Conservation (phyloP, 2,888 invertebrate species). For the Gymnoscelis rufifasciata region DNA sequence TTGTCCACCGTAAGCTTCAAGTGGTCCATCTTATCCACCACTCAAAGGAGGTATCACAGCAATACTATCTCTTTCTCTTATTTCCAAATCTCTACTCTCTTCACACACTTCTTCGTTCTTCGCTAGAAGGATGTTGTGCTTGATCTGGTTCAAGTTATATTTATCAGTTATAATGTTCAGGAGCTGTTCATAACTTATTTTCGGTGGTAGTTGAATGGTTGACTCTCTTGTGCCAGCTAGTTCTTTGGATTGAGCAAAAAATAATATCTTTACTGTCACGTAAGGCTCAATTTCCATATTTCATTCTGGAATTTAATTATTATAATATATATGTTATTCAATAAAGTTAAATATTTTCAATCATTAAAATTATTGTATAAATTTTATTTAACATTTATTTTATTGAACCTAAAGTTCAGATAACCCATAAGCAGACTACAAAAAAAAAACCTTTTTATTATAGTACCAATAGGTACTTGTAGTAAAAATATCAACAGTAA, state of each 20-base stretch:
- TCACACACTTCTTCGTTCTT: conserved; percentile 89
- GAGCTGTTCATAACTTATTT: conserved; percentile 78
- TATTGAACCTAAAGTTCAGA: too few relatives aligned
- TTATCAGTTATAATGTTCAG: conserved; percentile 78
- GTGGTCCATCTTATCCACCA: conserved; percentile 91
- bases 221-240: conserved; percentile 82
- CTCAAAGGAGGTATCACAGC: conserved; percentile 97
- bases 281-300: conserved; percentile 68
- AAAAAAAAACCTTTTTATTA: too few relatives aligned
- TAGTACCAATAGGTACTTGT: too few relatives aligned
- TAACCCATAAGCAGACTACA: too few relatives aligned
- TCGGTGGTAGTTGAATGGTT: conserved; percentile 68
- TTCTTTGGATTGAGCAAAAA: conserved; percentile 95
- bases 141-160: conserved; percentile 83
- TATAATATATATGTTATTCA: too few relatives aligned
- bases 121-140: conserved; percentile 86
- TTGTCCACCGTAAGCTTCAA: conserved; percentile 83
- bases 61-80: conserved; percentile 87
- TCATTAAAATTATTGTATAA: too few relatives aligned
- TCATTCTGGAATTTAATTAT: conserved; percentile 33
- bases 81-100: conserved; percentile 69
- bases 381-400: too few relatives aligned
- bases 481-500: too few relatives aligned
- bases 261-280: conserved; percentile 84
- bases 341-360: too few relatives aligned